Percentiles rank a stretch among this genome's conserved stretches.
These are phyloP conservation scores for Temnothorax ravouxi DNA, from an alignment of 2,888 invertebrate genomes.

Conservation along the genomic window DNA sequence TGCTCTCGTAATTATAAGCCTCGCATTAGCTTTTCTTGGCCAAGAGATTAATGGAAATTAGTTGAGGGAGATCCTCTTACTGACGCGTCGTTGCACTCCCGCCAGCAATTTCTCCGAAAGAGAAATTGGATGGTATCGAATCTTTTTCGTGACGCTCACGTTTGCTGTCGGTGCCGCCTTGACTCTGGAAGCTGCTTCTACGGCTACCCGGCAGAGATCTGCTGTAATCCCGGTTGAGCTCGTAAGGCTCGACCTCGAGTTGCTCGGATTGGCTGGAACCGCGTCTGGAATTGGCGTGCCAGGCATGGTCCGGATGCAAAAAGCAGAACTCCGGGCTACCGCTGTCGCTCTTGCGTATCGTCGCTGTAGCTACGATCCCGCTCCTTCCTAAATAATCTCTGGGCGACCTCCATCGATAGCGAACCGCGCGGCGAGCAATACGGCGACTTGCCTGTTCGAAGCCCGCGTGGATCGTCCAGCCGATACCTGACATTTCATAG, in stretches of 20 bases:
- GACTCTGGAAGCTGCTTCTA: conserved; percentile 92
- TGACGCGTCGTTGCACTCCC: not conserved
- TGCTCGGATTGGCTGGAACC: conserved; percentile 97
- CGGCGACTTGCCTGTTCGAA: conserved; percentile 91
- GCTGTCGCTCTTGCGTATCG: conserved; percentile 86
- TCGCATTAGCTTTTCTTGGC: not conserved
- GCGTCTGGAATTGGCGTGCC: conserved; percentile 91
- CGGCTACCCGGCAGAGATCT: conserved; percentile 94
- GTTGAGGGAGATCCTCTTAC: not conserved
- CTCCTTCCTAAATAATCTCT: conserved; percentile 90
- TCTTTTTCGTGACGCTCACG: conserved; percentile 75
- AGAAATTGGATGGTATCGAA: not conserved
- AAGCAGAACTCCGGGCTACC: conserved; percentile 88
- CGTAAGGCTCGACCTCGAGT: conserved; percentile 94
- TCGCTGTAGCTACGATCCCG: conserved; percentile 88
- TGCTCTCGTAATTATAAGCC: conserved; percentile 5
- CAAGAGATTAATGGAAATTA: not conserved
- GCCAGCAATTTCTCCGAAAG: not conserved
- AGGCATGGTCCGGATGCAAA: conserved; percentile 95
- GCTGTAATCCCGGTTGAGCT: conserved; percentile 94
- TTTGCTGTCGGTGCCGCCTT: conserved; percentile 84
- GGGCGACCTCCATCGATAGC: conserved; percentile 89
- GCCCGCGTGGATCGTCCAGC: conserved; percentile 92
- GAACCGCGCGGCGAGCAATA: conserved; percentile 94
- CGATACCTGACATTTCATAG: conserved; percentile 88